Evolutionary conservation across 2,113 vertebrate genomes (phyloP).

Genomic region (Notothenia coriiceps): DNA sequence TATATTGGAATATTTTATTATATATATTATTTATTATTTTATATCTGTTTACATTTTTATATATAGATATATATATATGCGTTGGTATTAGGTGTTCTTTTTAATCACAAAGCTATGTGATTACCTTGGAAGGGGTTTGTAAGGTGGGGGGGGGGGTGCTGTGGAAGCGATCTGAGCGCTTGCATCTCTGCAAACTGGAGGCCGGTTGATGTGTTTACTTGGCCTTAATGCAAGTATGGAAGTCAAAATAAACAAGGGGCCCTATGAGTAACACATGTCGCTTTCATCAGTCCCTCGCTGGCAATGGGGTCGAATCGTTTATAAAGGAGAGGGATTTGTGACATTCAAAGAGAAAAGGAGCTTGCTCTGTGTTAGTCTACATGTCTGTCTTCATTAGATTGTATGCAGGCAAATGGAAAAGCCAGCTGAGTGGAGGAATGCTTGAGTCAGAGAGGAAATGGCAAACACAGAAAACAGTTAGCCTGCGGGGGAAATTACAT

Average conservation of each 20-base stretch:
- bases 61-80: too few relatives aligned
- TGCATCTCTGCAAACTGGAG: constrained; percentile 20
- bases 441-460: constrained; percentile 19
- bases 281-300: constrained; percentile 81
- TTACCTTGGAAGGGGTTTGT: too few relatives aligned
- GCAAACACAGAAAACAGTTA: constrained; percentile 14
- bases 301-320: constrained; percentile 68
- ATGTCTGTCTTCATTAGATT: constrained; percentile 61
- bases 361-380: constrained; percentile 55
- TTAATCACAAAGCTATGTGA: too few relatives aligned
- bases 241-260: constrained; percentile 77
- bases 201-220: constrained; percentile 68
- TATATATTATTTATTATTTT: too few relatives aligned
- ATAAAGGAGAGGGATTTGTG: constrained; percentile 12
- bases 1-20: neutral
- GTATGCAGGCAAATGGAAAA: constrained; percentile 7
- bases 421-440: constrained; percentile 9
- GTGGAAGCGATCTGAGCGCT: neutral
- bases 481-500: neutral
- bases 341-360: constrained; percentile 34
- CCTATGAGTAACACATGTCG: constrained; percentile 81
- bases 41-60: too few relatives aligned
- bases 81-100: too few relatives aligned
- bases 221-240: constrained; percentile 71
- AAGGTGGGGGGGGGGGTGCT: neutral